Evolutionary conservation across 1,140 invertebrate genomes (phyloP), one percentile per base, ranked within the genome.

Genomic region (Saccostrea glomerata): DNA sequence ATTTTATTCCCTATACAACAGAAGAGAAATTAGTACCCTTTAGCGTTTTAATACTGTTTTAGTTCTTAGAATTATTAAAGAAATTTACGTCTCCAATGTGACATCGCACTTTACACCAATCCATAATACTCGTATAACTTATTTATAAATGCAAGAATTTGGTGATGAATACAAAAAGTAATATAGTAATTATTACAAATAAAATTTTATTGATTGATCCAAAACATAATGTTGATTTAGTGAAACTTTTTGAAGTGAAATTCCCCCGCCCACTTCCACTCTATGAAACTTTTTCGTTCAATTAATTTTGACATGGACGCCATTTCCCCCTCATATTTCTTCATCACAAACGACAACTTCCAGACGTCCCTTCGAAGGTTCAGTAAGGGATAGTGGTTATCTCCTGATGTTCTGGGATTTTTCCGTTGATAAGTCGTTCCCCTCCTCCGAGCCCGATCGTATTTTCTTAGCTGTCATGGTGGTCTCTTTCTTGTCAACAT

Each of bases 401-500:
- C 13, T 36, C 70, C 25, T 36, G 25, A 17, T 77, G 23, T 73
- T 36, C 25, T 36, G 58, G 15, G 58, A 63, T 77, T 30, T 30
- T 77, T 63, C n/a, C 15, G 15, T 63, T 17, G n/a, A 63, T 13
- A 36, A 77, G 70, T 77, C 30, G 70, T 36, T 30, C 25, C 25
- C 70, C 30, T 77, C 23, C 70, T 77, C 70, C 25, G 70, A 77
- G 23, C 70, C 70, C 25, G 70, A 77, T 36, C 70, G 13, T 77
- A 7, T 77, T 77, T 77, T 47, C 70, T 30, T 12, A 36, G 9
- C 70, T 77, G 70, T 77, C 70, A 77, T 30, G 70, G 70, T 77
- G 70, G 70, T 77, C 70, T 77, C 25, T 36, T 77, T 77, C 25
- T 77, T 77, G 70, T 77, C 70, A 77, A 77, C 70, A 77, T 30